These are phyloP conservation scores for Bothrops jararaca DNA, from an alignment of 2,113 vertebrate species.

Conservation along the genomic window DNA sequence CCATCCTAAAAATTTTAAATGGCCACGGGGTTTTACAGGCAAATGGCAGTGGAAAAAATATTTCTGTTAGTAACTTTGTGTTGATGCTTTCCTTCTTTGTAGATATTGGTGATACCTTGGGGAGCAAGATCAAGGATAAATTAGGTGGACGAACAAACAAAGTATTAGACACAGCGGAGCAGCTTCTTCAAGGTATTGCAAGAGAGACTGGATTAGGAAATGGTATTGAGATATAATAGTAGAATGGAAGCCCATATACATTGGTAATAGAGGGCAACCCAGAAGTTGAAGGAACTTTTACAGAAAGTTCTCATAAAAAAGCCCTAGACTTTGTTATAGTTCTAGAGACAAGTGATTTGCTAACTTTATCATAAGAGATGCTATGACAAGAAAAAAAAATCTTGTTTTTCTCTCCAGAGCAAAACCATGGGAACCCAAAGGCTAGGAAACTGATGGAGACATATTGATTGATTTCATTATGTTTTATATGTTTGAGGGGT, in stretches of 20 bases:
- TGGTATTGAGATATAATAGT: not conserved
- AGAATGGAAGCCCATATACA: not conserved
- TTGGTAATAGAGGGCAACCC: not conserved
- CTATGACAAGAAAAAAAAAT: not conserved
- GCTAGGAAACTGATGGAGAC: not conserved
- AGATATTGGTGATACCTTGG: slow-evolving; percentile 75
- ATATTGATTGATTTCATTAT: not conserved
- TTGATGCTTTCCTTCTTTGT: slow-evolving; percentile 7
- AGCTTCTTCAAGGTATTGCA: slow-evolving; percentile 58
- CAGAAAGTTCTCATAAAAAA: not conserved
- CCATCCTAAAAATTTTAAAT: not conserved
- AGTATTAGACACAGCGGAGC: slow-evolving; percentile 48
- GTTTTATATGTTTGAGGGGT: not conserved
- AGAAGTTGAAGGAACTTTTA: not conserved
- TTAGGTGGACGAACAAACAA: slow-evolving; percentile 14
- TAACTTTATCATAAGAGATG: not conserved
- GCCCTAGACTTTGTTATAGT: not conserved
- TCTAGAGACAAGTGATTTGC: not conserved
- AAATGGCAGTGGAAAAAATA: not conserved
- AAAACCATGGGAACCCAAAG: not conserved
- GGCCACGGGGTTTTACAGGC: not conserved
- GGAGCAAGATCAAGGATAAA: slow-evolving; percentile 49
- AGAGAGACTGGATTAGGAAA: not conserved
- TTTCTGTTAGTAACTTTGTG: not conserved
- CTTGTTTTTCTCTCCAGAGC: not conserved